Evolutionary conservation across 2,113 vertebrate species (phyloP), one percentile per base, ranked within the genome.

Genomic region (Atractosteus spatula): DNA sequence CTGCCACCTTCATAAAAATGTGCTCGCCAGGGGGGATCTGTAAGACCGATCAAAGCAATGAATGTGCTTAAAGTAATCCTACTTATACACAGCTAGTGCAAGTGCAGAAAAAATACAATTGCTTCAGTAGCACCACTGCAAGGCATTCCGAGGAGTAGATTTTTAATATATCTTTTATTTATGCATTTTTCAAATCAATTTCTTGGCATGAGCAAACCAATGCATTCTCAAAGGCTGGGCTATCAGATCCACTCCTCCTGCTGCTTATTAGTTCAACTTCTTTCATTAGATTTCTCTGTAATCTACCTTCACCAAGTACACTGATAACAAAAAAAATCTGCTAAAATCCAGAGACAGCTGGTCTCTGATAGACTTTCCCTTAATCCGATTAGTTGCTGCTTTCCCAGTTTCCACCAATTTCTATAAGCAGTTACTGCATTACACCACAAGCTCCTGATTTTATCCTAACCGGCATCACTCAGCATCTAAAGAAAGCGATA

Each of bases 361-460:
- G 3, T 79, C 84, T 85, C 80, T 85, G 87, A 87, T 81, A 85
- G 87, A 84, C 84, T 85, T 83, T 85, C 67, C 78, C 86, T 77
- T 89, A 87, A 89, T 86, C 87, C 77, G 83, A 89, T 87, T 89
- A 89, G 78, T 81, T 71, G 79, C 83, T n/a, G 65, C 81, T 79
- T 63, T 83, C 79, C 82, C 78, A 16, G 79, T 69, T 86, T 42
- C 0, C 83, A 83, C 81, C 80, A 78, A 71, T 80, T 78, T 81
- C 80, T 84, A 72, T 77, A 56, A 83, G 84, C 78, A 76, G 76
- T 80, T 82, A 71, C 84, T 76, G 78, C 56, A 85, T 84, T 87
- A 83, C 81, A 75, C 83, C 68, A 54, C 82, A 85, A 82, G 81
- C 81, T 80, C 83, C 79, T 79, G 85, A 80, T 86, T 84, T 85